A percentile compares a stretch with the other conserved stretches of the same genome.
Conservation (phyloP, 2,888 invertebrate genomes). For the Pseudococcus longispinus region DNA sequence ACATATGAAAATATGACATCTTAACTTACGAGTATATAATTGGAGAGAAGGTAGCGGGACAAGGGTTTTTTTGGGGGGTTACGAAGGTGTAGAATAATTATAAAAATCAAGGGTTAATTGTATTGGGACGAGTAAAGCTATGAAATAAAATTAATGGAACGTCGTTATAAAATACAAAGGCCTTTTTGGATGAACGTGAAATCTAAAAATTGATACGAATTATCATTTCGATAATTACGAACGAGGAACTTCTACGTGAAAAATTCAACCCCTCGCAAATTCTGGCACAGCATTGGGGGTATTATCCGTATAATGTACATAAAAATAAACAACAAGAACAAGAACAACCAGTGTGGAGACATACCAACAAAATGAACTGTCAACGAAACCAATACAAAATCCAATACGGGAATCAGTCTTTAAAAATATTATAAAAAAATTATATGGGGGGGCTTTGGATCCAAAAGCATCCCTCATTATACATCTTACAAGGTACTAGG, state of each 20-base stretch:
- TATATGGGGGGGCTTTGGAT: neutral
- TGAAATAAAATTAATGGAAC: neutral
- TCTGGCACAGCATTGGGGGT: neutral
- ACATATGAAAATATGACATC: neutral
- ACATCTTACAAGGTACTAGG: neutral
- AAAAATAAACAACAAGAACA: neutral
- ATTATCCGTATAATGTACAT: neutral
- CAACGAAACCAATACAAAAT: neutral
- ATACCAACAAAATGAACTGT: neutral
- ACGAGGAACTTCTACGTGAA: neutral
- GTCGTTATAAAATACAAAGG: no score
- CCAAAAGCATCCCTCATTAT: neutral
- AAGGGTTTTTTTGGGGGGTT: neutral
- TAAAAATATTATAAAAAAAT: neutral
- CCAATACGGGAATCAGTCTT: conserved; percentile 10
- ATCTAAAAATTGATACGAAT: neutral
- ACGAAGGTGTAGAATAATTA: neutral
- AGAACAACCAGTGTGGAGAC: neutral
- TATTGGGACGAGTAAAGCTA: neutral
- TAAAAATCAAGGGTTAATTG: neutral
- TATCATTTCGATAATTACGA: neutral
- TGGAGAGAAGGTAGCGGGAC: neutral
- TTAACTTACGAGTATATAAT: neutral
- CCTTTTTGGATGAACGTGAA: no score
- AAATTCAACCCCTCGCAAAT: neutral